Conservation (phyloP, 2,888 invertebrate species). For the Boloria euphrosyne region DNA sequence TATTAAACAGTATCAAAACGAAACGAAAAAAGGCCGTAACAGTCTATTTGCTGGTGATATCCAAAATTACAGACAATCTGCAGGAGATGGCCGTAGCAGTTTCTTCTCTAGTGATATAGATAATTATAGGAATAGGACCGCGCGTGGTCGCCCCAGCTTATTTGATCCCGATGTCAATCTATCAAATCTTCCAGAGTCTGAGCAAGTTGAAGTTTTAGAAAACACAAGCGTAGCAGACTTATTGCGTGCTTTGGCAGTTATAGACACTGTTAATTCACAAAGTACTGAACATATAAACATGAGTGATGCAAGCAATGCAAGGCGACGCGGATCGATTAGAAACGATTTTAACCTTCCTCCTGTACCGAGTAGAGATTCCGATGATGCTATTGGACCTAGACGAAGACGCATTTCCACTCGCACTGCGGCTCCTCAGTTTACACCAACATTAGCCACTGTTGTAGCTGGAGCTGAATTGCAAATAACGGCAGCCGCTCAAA, state of each 20-base stretch:
- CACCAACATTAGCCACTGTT: slow-evolving; percentile 73
- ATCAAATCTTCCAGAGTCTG: slow-evolving; percentile 63
- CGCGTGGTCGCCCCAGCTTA: slow-evolving; percentile 68
- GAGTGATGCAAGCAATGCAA: slow-evolving; percentile 43
- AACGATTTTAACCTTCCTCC: slow-evolving; percentile 62
- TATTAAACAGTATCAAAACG: slow-evolving; percentile 68
- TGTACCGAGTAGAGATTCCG: slow-evolving; percentile 52
- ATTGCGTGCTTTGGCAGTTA: slow-evolving; percentile 88
- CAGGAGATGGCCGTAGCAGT: slow-evolving; percentile 50
- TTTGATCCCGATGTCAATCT: slow-evolving; percentile 75
- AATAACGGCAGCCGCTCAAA: slow-evolving; percentile 69
- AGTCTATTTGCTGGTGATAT: slow-evolving; percentile 59
- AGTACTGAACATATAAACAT: slow-evolving; percentile 38
- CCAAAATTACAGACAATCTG: slow-evolving; percentile 51
- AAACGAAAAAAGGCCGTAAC: slow-evolving; percentile 60
- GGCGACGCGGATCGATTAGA: slow-evolving; percentile 64
- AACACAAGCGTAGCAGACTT: slow-evolving; percentile 92
- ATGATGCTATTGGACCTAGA: slow-evolving; percentile 62
- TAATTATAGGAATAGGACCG: slow-evolving; percentile 67
- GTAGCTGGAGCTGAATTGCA: slow-evolving; percentile 73
- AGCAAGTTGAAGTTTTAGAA: slow-evolving; percentile 86
- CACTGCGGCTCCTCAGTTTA: slow-evolving; percentile 69
- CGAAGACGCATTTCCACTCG: slow-evolving; percentile 72
- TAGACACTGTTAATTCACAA: slow-evolving; percentile 71
- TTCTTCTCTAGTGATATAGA: slow-evolving; percentile 62